phyloP scores from a whole-genome alignment of 2,113 vertebrate species.

The Mesembrinibis cayennensis region DNA sequence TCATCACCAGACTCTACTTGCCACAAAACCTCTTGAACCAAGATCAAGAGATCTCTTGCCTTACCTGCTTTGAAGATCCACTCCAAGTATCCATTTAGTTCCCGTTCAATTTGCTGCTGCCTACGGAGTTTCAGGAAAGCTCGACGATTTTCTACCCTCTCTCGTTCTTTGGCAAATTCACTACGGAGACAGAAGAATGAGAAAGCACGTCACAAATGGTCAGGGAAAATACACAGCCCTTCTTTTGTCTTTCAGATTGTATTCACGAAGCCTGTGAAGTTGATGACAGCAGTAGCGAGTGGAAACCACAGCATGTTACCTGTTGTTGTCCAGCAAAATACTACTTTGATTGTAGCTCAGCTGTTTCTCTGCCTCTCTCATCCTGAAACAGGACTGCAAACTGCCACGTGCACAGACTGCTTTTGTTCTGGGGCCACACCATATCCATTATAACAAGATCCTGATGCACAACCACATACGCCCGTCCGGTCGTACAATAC shows the following conservation, averaged over 20 bases:
- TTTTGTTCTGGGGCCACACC: background rate
- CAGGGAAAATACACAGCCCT: background rate
- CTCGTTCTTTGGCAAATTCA: slow-evolving; percentile 95
- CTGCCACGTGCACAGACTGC: rapidly evolving
- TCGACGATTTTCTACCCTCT: slow-evolving; percentile 93
- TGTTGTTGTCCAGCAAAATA: rapidly evolving
- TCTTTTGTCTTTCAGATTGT: background rate
- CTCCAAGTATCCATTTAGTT: slow-evolving; percentile 93
- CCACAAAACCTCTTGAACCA: background rate
- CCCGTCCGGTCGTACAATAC: background rate
- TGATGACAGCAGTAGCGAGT: rapidly evolving
- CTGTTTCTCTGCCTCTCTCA: background rate
- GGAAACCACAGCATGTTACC: rapidly evolving
- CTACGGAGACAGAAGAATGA: slow-evolving; percentile 52
- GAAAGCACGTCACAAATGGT: background rate
- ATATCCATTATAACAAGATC: too few relatives aligned
- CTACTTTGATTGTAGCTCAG: background rate
- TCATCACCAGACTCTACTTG: background rate
- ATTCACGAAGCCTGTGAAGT: background rate
- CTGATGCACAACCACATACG: too few relatives aligned
- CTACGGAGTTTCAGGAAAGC: slow-evolving; percentile 95
- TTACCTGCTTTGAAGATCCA: slow-evolving; percentile 98
- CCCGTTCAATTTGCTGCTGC: slow-evolving; percentile 95
- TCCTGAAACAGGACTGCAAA: background rate
- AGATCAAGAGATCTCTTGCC: background rate